Evolutionary conservation across 2,113 vertebrate species (phyloP).

Genomic region (Oophaga pumilio): DNA sequence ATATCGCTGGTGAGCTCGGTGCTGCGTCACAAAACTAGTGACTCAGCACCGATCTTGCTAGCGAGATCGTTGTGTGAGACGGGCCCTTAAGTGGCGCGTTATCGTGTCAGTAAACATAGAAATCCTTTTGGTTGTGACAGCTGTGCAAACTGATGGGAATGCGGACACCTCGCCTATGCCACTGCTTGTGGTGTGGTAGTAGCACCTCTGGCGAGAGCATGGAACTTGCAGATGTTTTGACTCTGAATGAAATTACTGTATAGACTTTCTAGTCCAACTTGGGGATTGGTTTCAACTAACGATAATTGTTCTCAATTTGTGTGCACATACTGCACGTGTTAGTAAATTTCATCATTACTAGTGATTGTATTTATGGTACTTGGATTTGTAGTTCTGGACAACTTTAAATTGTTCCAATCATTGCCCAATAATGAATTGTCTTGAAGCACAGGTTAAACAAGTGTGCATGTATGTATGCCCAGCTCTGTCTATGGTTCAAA

Average conservation of each 20-base stretch:
- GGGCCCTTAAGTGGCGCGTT: conserved; percentile 1
- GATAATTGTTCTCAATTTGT: background rate
- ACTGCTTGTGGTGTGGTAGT: background rate
- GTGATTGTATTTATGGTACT: too few species aligned
- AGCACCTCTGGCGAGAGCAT: background rate
- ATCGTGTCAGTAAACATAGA: conserved; percentile 8
- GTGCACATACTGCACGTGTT: too few species aligned
- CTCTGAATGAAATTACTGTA: background rate
- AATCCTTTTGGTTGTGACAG: conserved; percentile 30
- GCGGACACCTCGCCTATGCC: background rate
- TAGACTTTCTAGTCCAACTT: background rate
- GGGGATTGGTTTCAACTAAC: background rate
- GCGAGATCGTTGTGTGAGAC: too few species aligned
- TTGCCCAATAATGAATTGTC: background rate
- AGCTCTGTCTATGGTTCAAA: background rate
- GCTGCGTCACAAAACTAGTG: too few species aligned
- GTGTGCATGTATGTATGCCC: background rate
- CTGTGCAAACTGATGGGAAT: conserved; percentile 27
- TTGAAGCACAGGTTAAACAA: too few species aligned
- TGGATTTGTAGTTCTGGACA: too few species aligned
- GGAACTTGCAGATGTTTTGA: background rate
- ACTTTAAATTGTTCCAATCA: background rate
- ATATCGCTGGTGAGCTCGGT: too few species aligned
- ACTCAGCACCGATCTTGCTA: too few species aligned
- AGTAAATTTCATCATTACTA: too few species aligned